A percentile compares a stretch with the other conserved stretches of the same genome.
Evolutionary conservation across 2,113 vertebrate species (phyloP).

Genomic region (Monopterus albus): DNA sequence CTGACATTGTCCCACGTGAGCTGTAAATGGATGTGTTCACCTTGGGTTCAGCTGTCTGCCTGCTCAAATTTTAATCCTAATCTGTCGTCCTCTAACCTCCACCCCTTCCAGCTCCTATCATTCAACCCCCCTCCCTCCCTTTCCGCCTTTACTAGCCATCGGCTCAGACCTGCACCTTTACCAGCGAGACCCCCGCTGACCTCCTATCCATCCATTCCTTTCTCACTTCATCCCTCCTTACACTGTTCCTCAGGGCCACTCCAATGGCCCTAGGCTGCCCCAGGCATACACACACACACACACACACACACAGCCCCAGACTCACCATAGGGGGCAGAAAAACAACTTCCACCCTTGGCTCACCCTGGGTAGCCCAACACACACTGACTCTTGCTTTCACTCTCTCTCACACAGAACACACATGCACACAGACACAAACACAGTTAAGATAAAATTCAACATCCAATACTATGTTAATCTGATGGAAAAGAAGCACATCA

Average conservation of each 20-base stretch:
- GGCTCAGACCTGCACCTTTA: constrained; percentile 77
- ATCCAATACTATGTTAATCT: constrained; percentile 11
- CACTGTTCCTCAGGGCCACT: constrained; percentile 77
- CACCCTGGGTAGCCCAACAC: constrained; percentile 77
- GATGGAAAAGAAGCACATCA: constrained; percentile 20
- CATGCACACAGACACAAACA: constrained; percentile 29
- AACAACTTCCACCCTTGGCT: constrained; percentile 84
- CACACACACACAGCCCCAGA: constrained; percentile 68
- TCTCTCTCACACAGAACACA: constrained; percentile 10
- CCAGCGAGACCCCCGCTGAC: constrained; percentile 73
- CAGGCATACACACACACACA: constrained; percentile 34
- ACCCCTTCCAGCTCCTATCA: background rate
- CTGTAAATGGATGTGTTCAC: background rate
- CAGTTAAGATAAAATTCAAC: constrained; percentile 44
- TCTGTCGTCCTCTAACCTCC: background rate
- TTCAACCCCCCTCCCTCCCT: constrained; percentile 25
- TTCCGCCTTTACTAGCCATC: constrained; percentile 72
- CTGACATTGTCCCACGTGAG: background rate
- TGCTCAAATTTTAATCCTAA: constrained; percentile 14
- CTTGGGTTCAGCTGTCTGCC: background rate
- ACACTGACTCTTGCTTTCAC: constrained; percentile 41
- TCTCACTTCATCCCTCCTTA: constrained; percentile 65
- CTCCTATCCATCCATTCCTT: constrained; percentile 67
- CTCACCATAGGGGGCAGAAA: constrained; percentile 83
- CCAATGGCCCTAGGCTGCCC: constrained; percentile 80